phyloP scores from a whole-genome alignment of 1,140 invertebrate species.

The Zaprionus davidi region DNA sequence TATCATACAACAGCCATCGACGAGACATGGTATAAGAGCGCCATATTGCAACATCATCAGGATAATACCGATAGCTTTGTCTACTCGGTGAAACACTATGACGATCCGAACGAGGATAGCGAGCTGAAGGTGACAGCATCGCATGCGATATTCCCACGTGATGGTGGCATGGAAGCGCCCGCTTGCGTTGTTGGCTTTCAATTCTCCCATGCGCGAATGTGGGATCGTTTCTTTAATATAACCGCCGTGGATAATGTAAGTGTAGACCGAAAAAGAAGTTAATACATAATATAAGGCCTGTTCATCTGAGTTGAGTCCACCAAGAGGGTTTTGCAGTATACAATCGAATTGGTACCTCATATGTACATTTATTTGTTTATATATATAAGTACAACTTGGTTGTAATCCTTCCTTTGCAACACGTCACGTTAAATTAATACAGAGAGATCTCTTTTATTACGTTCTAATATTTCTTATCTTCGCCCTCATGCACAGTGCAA shows the following conservation, averaged over 20 bases:
- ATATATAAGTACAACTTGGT: too few species aligned
- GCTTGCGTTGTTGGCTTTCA: constrained; percentile 95
- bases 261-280: not conserved
- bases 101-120: constrained; percentile 85
- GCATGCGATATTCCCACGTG: constrained; percentile 93
- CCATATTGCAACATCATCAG: constrained; percentile 92
- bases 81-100: constrained; percentile 91
- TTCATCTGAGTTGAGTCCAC: too few species aligned
- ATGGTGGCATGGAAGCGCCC: constrained; percentile 91
- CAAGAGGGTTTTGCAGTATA: too few species aligned
- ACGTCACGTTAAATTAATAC: not conserved
- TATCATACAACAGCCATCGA: constrained; percentile 92
- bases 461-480: not conserved
- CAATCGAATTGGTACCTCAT: too few species aligned
- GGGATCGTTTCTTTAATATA: constrained; percentile 89
- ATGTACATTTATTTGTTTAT: too few species aligned
- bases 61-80: constrained; percentile 90
- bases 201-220: constrained; percentile 89
- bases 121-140: constrained; percentile 90
- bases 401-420: not conserved
- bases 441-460: too few species aligned
- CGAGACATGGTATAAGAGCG: constrained; percentile 96
- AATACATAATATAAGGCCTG: not conserved
- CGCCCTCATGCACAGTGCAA: constrained; percentile 77
- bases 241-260: constrained; percentile 85